These are phyloP conservation scores for Daubentonia madagascariensis DNA, from an alignment of 2,113 vertebrate species.

Conservation along the genomic window DNA sequence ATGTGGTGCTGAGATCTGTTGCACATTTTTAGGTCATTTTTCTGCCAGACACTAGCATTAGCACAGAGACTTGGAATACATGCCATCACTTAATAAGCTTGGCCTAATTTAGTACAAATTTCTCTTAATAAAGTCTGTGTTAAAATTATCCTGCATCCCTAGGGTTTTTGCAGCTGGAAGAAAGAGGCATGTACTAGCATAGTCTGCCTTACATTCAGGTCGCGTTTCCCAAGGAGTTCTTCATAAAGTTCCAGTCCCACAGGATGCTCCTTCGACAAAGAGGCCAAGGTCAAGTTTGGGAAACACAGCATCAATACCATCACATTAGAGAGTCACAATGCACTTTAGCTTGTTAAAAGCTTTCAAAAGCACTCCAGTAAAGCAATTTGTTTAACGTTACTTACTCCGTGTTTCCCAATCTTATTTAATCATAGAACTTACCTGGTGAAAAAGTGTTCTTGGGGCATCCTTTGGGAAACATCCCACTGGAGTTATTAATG, in stretches of 20 bases:
- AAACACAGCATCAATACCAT: neutral
- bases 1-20: neutral
- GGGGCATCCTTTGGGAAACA: neutral
- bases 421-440: neutral
- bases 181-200: neutral
- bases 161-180: neutral
- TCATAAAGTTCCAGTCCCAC: neutral
- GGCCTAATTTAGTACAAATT: slow-evolving; percentile 63
- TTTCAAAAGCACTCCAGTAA: neutral
- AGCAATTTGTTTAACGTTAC: neutral
- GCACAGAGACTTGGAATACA: neutral
- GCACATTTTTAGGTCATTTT: slow-evolving; percentile 30
- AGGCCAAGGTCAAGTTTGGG: slow-evolving; percentile 22
- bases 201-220: neutral
- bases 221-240: neutral
- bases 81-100: slow-evolving; percentile 56
- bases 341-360: neutral
- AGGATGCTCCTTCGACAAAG: neutral
- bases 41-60: slow-evolving; percentile 31
- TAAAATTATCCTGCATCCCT: slow-evolving; percentile 51
- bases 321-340: accelerated
- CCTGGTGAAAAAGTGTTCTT: neutral
- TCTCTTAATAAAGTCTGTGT: slow-evolving; percentile 69
- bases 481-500: neutral
- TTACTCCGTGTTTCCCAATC: neutral